Conservation (phyloP, 53 echinoderm and acorn worm species). For the Mesocentrotus franciscanus region DNA sequence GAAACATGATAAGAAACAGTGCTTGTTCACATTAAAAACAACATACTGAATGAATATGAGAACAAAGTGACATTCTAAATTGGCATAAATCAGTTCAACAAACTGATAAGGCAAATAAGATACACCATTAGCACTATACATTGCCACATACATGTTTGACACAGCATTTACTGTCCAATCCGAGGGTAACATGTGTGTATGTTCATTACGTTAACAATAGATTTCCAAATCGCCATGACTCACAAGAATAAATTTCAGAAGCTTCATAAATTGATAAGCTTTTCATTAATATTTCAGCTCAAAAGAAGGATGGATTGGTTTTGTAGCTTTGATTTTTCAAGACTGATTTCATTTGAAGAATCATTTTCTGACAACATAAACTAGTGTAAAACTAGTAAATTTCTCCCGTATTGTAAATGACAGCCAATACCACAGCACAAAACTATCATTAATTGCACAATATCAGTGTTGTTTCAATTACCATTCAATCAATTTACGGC, state of each 20-base stretch:
- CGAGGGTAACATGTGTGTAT: neutral
- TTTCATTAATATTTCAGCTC: neutral
- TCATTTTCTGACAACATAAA: neutral
- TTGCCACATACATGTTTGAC: neutral
- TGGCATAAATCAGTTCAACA: neutral
- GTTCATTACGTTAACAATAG: too few species aligned
- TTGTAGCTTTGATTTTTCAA: neutral
- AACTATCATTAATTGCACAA: too few species aligned
- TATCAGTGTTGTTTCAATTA: too few species aligned
- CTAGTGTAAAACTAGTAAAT: neutral
- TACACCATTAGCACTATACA: neutral
- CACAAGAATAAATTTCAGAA: neutral
- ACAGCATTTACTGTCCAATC: conserved; percentile 10
- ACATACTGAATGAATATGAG: neutral
- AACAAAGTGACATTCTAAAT: neutral
- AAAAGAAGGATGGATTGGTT: neutral
- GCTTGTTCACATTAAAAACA: neutral
- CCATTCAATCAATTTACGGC: too few species aligned
- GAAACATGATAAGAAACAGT: neutral
- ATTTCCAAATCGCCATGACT: neutral
- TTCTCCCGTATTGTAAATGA: too few species aligned
- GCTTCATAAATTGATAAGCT: neutral
- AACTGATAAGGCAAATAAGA: neutral
- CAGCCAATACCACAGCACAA: too few species aligned
- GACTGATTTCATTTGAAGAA: neutral